Base-by-base conservation (phyloP, 2,113 vertebrate species). In the Protobothrops mucrosquamatus region DNA sequence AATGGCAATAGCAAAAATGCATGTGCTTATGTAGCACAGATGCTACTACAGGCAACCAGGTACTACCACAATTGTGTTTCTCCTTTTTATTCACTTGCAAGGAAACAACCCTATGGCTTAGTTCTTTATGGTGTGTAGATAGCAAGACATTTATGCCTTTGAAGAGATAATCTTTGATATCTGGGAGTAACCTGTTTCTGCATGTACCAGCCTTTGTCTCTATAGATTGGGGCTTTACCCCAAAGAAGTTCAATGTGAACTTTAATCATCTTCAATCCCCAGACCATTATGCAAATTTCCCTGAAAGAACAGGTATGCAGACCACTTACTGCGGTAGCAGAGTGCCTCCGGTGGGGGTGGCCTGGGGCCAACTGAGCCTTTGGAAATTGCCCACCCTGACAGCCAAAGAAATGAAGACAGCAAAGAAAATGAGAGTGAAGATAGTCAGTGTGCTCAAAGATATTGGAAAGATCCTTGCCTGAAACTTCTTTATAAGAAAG, bases 271-370 rank as follows among this genome's bases (percentile, higher is more conserved):
- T 18, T 51, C 55, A 56, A 56, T 4, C 55, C 55, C 24, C 14
- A 4, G 20, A 26, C n/a, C 46, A 87, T 12, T 55, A n/a, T 6
- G 56, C 23, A 85, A 56, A 51, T 14, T 55, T n/a, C 48, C 6
- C 39, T 74, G 46, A 12, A 20, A 4, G 43, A 24, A 12, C 69
- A 57, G 26, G 55, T 34, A 86, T 39, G 8, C n/a, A 91, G 81
- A 34, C 91, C 94, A 92, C 92, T 92, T 91, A 93, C 92, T 90
- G 92, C 56, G 43, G 90, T 93, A 57, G 90, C 43, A n/a, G 88
- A 26, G 3, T 3, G 81, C 88, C 20, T 94, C 26, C 22, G 56
- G 14, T 51, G 57, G 10, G 15, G 88, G 26, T 51, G 10, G 24
- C 88, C 51, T 87, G 88, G 12, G 48, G 74, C 46, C 88, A 88